Base-by-base conservation (phyloP, 2,113 vertebrate species). In the Zapornia atra region DNA sequence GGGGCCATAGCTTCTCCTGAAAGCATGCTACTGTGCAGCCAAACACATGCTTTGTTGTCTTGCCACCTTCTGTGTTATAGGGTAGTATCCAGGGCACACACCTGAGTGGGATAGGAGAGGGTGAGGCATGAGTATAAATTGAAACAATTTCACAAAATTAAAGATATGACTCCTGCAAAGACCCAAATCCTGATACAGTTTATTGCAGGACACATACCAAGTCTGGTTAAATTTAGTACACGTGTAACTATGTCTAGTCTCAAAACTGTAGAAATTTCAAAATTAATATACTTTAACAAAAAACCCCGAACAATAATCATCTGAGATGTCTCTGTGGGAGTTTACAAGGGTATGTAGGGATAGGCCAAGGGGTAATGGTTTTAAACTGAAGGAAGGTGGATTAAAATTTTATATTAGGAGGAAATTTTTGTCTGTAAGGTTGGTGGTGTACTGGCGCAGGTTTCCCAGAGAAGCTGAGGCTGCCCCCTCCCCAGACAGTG, bases 191-290 rank as follows among this genome's bases (percentile, higher is more conserved):
- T 44, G 5, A 28, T 48, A 21, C 34, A 68, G 38, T 53, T 92
- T 48, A 48, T 82, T 84, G 60, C 4, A 71, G n/a, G 70, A 9
- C 13, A 82, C 2, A 3, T n/a, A 65, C 9, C 34, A 82, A 57
- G 6, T 16, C 25, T 85, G 40, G 14, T 59, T 57, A 70, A 82
- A 66, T 82, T 77, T 54, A 69, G 15, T 40, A 61, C 2, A 36
- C 11, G 29, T 0, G 0, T 7, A 75, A 65, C 29, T 38, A 65
- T 15, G 15, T 19, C 44, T 48, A 78, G 11, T 59, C 17, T 24
- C 14, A 59, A 53, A 75, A 28, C 20, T 59, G 7, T 60, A 29
- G 38, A 82, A 53, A 18, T 12, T 6, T 26, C 3, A 26, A 86
- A 77, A 80, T 28, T 3, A 68, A 66, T n/a, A 48, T 5, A 59